Evolutionary conservation across 2,888 invertebrate genomes (phyloP).

Genomic region (Aproaerema taeniolella): DNA sequence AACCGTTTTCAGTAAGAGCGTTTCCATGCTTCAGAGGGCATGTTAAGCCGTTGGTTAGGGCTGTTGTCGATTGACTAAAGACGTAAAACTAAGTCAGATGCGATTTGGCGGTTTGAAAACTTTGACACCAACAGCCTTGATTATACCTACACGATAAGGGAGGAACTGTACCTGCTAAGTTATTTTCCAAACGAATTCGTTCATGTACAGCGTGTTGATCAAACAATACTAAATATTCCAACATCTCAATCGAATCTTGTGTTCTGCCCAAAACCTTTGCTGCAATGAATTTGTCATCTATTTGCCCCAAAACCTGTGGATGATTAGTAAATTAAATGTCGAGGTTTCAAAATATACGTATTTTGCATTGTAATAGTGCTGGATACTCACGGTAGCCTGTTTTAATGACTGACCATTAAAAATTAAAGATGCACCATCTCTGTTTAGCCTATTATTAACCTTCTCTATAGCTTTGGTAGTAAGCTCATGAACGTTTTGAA

Average conservation of each 20-base stretch:
- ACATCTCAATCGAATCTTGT: conserved; percentile 38
- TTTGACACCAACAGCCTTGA: no score
- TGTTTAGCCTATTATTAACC: conserved; percentile 38
- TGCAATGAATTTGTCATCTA: conserved; percentile 85
- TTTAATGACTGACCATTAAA: conserved; percentile 47
- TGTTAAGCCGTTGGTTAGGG: no score
- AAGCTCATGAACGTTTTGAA: conserved; percentile 39
- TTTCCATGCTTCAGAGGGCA: no score
- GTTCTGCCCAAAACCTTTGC: conserved; percentile 47
- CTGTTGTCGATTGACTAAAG: no score
- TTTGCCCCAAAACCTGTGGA: conserved; percentile 81
- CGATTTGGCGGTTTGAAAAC: no score
- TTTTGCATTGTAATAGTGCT: neutral
- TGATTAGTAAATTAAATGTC: no score
- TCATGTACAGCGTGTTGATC: conserved; percentile 95
- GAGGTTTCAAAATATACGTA: neutral
- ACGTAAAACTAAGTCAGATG: no score
- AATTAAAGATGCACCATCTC: conserved; percentile 42
- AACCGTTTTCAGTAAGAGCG: no score
- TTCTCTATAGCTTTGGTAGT: conserved; percentile 40
- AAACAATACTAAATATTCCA: conserved; percentile 79
- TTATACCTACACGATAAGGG: no score
- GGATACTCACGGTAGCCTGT: conserved; percentile 38
- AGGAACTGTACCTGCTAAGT: conserved; percentile 51
- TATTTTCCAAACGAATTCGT: conserved; percentile 85